phyloP scores from a whole-genome alignment of 2,888 invertebrate species.

The Mesodorylaimus sp. region DNA sequence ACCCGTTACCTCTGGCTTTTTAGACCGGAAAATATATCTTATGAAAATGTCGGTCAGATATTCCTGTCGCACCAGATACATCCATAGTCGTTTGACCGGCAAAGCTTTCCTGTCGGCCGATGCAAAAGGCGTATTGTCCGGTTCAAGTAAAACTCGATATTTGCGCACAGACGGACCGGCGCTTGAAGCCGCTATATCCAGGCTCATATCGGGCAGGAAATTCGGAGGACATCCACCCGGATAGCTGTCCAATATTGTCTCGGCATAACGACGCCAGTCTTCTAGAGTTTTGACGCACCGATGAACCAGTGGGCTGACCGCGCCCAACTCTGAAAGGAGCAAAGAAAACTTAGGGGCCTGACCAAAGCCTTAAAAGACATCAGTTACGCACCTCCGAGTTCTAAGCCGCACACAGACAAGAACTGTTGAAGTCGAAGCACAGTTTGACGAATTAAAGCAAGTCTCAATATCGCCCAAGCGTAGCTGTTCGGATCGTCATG shows the following conservation, averaged over 20 bases:
- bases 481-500: constrained; percentile 83
- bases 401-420: constrained; percentile 66
- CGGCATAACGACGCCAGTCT: constrained; percentile 66
- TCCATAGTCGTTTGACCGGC: constrained; percentile 58
- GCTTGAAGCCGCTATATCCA: constrained; percentile 15
- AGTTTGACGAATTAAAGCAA: constrained; percentile 65
- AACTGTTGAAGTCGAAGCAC: constrained; percentile 68
- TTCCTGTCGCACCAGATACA: constrained; percentile 75
- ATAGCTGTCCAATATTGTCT: constrained; percentile 39
- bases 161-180: constrained; percentile 59
- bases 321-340: constrained; percentile 56
- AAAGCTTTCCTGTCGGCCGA: constrained; percentile 41
- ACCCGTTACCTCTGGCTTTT: neutral
- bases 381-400: constrained; percentile 51
- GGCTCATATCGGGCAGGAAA: constrained; percentile 20
- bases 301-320: constrained; percentile 78
- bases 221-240: constrained; percentile 23
- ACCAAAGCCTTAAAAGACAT: neutral
- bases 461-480: constrained; percentile 80
- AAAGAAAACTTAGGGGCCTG: neutral
- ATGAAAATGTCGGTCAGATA: constrained; percentile 82
- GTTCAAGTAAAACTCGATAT: constrained; percentile 72
- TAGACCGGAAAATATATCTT: constrained; percentile 56
- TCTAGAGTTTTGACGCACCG: constrained; percentile 63
- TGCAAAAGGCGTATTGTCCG: constrained; percentile 82